Conservation (phyloP, 2,888 invertebrate species). For the Stratiomys singularior region DNA sequence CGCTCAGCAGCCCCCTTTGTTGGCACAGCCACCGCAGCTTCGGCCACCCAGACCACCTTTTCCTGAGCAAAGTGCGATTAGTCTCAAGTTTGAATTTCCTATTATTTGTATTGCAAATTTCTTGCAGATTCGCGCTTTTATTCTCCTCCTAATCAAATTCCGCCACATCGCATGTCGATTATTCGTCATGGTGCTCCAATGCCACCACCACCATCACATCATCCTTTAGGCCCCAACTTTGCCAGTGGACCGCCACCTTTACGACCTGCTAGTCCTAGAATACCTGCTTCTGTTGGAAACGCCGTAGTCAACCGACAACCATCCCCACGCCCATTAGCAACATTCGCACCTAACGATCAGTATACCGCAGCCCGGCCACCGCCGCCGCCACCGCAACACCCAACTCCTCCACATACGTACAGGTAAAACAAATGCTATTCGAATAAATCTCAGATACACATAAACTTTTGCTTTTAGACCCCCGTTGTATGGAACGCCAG, state of each 20-base stretch:
- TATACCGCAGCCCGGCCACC: conserved; percentile 55
- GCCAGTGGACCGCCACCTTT: conserved; percentile 61
- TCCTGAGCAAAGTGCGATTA: conserved; percentile 56
- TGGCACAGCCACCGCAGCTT: background rate
- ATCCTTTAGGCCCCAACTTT: conserved; percentile 60
- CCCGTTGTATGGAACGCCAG: conserved; percentile 62
- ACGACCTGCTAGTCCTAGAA: conserved; percentile 44
- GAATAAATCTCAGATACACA: background rate
- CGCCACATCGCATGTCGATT: conserved; percentile 43
- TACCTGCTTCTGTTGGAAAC: conserved; percentile 31
- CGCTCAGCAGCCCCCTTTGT: background rate
- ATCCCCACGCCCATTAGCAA: conserved; percentile 38
- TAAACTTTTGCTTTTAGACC: conserved; percentile 54
- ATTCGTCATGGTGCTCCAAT: conserved; percentile 42
- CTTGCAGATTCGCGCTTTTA: conserved; percentile 49
- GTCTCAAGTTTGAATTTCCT: background rate
- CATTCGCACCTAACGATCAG: conserved; percentile 40
- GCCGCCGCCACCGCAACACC: conserved; percentile 48
- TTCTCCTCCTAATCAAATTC: conserved; percentile 50
- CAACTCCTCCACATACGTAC: conserved; percentile 59
- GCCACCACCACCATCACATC: conserved; percentile 53
- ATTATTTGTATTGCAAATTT: conserved; percentile 9
- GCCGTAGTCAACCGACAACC: conserved; percentile 28
- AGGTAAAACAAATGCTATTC: conserved; percentile 14
- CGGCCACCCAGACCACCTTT: conserved; percentile 52